phyloP scores from a whole-genome alignment of 2,797 vertebrate genomes.

The Staurois parvus region DNA sequence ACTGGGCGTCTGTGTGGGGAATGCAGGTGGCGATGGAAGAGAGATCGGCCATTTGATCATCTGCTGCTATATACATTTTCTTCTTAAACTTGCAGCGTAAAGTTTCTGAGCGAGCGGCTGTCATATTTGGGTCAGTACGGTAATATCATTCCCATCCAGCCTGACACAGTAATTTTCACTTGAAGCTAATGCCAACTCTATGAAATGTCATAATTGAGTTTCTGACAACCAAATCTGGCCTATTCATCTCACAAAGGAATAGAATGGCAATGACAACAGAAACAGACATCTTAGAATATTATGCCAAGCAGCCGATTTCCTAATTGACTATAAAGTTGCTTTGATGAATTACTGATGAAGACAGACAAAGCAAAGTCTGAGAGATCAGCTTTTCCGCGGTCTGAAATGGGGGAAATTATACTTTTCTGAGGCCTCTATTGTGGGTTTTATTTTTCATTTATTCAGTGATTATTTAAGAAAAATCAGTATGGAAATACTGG shows the following conservation, averaged over 20 bases:
- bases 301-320: neutral
- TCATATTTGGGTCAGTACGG: conserved; percentile 4
- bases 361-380: neutral
- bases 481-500: no score
- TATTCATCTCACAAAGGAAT: conserved; percentile 21
- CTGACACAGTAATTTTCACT: conserved; percentile 40
- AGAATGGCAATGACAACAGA: conserved; percentile 9
- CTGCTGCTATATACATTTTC: no score
- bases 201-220: conserved; percentile 43
- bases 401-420: no score
- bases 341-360: conserved; percentile 23
- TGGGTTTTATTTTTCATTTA: no score
- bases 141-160: neutral
- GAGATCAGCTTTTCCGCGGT: neutral
- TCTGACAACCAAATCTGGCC: conserved; percentile 24
- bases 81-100: neutral
- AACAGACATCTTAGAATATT: neutral
- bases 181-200: conserved; percentile 18
- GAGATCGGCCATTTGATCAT: no score
- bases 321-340: conserved; percentile 19
- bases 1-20: no score
- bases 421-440: no score
- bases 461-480: no score
- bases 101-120: neutral
- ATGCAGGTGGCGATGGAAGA: no score